Percentiles rank a stretch among this genome's conserved stretches.
Evolutionary conservation across 2,888 invertebrate species (phyloP).

Genomic region (Miltochrista miniata): DNA sequence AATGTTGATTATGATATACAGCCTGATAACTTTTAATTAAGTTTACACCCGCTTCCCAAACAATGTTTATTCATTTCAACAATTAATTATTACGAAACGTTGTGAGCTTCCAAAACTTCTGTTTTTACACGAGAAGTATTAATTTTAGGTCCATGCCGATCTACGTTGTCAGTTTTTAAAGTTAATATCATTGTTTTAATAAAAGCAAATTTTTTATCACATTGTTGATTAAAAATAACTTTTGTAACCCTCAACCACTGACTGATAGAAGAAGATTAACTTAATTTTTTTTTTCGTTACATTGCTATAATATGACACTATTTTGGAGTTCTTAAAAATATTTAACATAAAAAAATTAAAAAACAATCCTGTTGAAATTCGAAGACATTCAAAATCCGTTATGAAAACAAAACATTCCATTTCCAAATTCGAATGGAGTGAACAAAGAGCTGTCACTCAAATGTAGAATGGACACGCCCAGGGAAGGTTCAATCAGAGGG

Average conservation of each 20-base stretch:
- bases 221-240: no score
- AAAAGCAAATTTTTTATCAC: no score
- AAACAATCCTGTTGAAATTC: constrained; percentile 11
- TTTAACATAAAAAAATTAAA: not conserved
- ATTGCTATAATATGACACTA: not conserved
- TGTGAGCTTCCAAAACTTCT: constrained; percentile 33
- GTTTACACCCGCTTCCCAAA: constrained; percentile 34
- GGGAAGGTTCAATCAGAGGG: constrained; percentile 48
- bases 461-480: constrained; percentile 61
- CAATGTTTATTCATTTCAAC: constrained; percentile 41
- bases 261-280: not conserved
- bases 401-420: constrained; percentile 52
- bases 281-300: not conserved
- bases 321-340: not conserved
- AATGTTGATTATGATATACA: constrained; percentile 32
- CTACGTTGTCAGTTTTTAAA: not conserved
- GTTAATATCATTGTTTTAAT: no score
- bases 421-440: constrained; percentile 48
- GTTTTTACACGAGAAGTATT: constrained; percentile 26
- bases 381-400: constrained; percentile 40
- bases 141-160: constrained; percentile 18
- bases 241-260: no score
- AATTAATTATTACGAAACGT: constrained; percentile 40
- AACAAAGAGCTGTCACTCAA: constrained; percentile 66
- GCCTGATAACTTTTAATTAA: constrained; percentile 41